Conservation (phyloP, 2,113 vertebrate species). For the Amia ocellicauda region DNA sequence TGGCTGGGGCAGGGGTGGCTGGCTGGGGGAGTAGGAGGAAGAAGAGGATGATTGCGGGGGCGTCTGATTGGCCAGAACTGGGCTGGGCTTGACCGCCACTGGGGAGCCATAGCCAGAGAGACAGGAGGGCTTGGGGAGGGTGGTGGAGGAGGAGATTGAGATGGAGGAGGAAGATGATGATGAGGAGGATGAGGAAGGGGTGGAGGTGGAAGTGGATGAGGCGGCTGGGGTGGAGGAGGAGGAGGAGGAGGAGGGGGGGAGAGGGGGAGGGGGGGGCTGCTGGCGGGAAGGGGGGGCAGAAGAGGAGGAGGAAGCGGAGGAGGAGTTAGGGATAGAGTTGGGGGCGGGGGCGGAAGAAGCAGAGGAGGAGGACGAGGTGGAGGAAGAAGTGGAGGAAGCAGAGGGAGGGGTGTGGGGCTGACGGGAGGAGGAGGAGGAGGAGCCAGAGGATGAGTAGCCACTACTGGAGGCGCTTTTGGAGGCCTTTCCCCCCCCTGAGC, state of each 20-base stretch:
- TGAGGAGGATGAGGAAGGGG: conserved; percentile 59
- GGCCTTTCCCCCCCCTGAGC: conserved; percentile 59
- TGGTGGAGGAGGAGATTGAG: conserved; percentile 38
- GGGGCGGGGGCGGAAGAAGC: conserved; percentile 57
- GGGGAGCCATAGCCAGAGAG: conserved; percentile 72
- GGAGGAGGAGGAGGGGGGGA: conserved; percentile 44
- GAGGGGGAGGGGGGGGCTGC: conserved; percentile 27
- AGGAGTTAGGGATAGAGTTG: conserved; percentile 67
- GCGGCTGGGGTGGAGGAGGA: conserved; percentile 63
- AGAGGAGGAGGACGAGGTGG: conserved; percentile 66
- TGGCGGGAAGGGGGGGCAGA: conserved; percentile 55
- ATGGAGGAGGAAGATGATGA: conserved; percentile 50
- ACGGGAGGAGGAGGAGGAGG: conserved; percentile 67
- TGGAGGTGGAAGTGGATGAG: conserved; percentile 54
- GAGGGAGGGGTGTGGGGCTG: conserved; percentile 73
- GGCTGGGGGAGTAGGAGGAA: conserved; percentile 75
- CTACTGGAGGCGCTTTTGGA: conserved; percentile 72
- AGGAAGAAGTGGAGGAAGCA: conserved; percentile 68
- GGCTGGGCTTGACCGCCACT: conserved; percentile 74
- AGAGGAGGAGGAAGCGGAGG: conserved; percentile 60
- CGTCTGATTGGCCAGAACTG: conserved; percentile 75
- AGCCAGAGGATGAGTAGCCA: conserved; percentile 71
- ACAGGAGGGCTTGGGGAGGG: conserved; percentile 64
- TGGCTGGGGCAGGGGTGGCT: no score
- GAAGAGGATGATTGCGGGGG: conserved; percentile 65